A percentile compares a stretch with the other conserved stretches of the same genome.
phyloP scores from a whole-genome alignment of 2,113 vertebrate genomes.

The Malurus cyaneus region DNA sequence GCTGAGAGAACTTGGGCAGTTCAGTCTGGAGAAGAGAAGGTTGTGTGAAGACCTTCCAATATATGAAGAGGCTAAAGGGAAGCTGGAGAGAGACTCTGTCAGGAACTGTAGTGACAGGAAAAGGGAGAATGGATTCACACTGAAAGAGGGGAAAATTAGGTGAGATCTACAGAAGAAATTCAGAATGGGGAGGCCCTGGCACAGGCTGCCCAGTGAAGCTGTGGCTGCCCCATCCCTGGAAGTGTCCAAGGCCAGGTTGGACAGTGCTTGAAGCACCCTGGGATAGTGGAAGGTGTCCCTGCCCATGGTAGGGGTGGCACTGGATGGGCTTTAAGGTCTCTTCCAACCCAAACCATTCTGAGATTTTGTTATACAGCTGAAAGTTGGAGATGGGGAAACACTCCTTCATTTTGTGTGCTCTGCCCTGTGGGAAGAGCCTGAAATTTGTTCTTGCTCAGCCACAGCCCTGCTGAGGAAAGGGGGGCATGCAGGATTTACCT shows the following conservation, averaged over 20 bases:
- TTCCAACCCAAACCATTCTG: not conserved
- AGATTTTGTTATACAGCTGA: not conserved
- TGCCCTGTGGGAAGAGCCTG: not conserved
- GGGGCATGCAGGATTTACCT: rapidly evolving
- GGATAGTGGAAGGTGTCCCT: not conserved
- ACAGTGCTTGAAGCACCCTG: rapidly evolving
- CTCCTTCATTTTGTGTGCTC: not conserved
- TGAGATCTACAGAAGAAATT: not conserved
- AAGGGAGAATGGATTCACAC: not conserved
- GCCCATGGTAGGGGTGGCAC: not conserved
- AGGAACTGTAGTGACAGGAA: not conserved
- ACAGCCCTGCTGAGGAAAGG: not conserved
- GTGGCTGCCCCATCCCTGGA: not conserved
- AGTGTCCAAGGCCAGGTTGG: not conserved
- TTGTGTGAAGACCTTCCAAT: not conserved
- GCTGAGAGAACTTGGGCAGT: not conserved
- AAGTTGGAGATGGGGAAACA: not conserved
- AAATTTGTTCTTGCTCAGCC: no score
- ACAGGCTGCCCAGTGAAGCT: not conserved
- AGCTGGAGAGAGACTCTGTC: not conserved
- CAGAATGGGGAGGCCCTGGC: not conserved
- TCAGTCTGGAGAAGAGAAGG: not conserved
- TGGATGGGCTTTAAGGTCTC: not conserved
- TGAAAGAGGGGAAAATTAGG: not conserved
- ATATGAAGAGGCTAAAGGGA: not conserved